phyloP scores from a whole-genome alignment of 2,888 invertebrate species.

The Trichogramma dendrolimi region DNA sequence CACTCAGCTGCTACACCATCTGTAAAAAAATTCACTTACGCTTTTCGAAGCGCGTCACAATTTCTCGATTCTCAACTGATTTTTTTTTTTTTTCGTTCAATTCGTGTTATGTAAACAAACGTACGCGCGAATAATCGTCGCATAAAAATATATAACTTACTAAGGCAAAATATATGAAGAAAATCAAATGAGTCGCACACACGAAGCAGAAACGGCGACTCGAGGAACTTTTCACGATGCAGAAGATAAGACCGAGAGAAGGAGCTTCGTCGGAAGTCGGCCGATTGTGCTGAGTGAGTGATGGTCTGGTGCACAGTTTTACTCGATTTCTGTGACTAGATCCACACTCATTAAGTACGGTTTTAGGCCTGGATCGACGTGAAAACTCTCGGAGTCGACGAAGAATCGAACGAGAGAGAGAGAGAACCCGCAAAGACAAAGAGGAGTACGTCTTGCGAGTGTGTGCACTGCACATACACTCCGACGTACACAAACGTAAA shows the following conservation, averaged over 20 bases:
- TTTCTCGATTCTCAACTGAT: no score
- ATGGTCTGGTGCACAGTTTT: conserved; percentile 67
- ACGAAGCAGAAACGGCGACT: no score
- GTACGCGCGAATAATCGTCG: neutral
- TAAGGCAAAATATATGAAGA: neutral
- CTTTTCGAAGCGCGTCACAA: no score
- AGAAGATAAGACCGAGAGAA: neutral
- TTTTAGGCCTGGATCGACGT: conserved; percentile 39
- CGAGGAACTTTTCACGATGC: neutral
- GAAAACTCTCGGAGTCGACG: neutral
- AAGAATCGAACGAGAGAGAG: neutral
- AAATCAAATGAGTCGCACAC: neutral
- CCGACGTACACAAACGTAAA: no score
- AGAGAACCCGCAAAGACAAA: neutral
- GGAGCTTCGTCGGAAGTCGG: conserved; percentile 19
- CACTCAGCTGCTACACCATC: no score
- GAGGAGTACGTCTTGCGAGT: no score
- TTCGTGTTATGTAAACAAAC: neutral
- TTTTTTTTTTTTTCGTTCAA: no score
- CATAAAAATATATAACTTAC: neutral
- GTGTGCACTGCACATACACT: no score
- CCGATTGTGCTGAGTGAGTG: conserved; percentile 62
- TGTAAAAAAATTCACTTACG: no score
- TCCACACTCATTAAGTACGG: conserved; percentile 80
- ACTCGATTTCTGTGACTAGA: conserved; percentile 67